Evolutionary conservation across 2,113 vertebrate species (phyloP), one percentile per base, ranked within the genome.

Genomic region (Gallinago jamesoni): DNA sequence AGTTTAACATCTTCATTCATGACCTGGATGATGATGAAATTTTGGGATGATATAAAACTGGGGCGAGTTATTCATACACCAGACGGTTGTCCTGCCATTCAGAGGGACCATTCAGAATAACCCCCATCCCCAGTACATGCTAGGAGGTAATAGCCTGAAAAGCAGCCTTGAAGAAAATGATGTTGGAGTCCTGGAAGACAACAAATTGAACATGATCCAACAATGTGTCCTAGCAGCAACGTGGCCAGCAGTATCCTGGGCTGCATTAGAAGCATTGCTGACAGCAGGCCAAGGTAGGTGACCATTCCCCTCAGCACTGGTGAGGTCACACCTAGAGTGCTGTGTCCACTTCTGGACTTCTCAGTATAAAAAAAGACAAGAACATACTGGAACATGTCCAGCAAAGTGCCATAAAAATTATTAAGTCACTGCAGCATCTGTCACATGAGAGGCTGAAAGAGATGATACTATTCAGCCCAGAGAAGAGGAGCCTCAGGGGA

Each of bases 151-250:
- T 1, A 80, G 45, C 6, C 28, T 80, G 35, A 19, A 84, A 84
- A 57, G 10, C 23, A 68, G 1, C 20, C 53, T 67, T 77, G 30
- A 68, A 68, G 17, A 48, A 63, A 63, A 77, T 33, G 0, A 21
- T 2, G 2, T 11, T 0, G 0, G 10, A 13, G 24, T 45, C 8
- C 37, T 25, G 27, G 24, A 84, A 77, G 15, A n/a, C 22, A 28
- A 16, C 4, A 63, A 57, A 63, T 33, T 31, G 18, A 76, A 31
- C 15, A 43, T 3, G 6, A 67, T 47, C 12, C 33, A 76, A 12
- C 8, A 19, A 14, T 48, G 6, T 59, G 25, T 39, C 15, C 23
- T n/a, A 16, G 30, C 6, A 84, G 68, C 33, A 84, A 70, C 43
- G 43, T 55, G 11, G 5, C 3, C 31, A 89, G 25, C 7, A 70